Conservation (phyloP, 2,113 vertebrate species). For the Rutilus rutilus region DNA sequence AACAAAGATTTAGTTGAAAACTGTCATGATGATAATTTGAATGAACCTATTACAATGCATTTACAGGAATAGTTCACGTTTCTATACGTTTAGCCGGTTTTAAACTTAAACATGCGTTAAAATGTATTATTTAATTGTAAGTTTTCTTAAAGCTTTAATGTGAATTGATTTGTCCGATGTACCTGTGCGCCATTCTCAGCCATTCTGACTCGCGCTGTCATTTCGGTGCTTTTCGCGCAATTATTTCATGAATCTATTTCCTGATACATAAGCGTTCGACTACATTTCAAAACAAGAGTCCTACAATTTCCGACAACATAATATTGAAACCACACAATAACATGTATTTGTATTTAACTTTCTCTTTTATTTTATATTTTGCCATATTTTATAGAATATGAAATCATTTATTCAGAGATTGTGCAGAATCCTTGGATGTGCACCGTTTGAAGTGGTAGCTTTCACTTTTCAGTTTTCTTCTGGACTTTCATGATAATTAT, state of each 20-base stretch:
- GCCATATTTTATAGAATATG: not conserved
- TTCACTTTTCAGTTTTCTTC: not conserved
- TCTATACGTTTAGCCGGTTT: not conserved
- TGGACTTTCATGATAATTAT: not conserved
- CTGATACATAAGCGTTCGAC: not conserved
- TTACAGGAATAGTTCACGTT: not conserved
- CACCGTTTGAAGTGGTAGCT: not conserved
- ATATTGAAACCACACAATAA: not conserved
- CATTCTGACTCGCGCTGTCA: slow-evolving; percentile 43
- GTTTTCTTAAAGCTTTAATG: not conserved
- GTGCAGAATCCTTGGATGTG: too few species aligned
- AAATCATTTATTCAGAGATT: not conserved
- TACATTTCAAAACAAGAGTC: slow-evolving; percentile 41
- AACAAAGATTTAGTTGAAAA: not conserved
- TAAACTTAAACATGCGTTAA: not conserved
- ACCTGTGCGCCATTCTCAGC: slow-evolving; percentile 45
- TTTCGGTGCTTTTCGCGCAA: slow-evolving; percentile 8
- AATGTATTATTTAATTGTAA: too few species aligned
- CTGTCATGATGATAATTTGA: too few species aligned
- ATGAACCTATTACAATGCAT: not conserved
- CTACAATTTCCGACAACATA: not conserved
- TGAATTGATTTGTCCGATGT: not conserved
- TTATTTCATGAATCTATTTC: not conserved
- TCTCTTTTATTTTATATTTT: not conserved
- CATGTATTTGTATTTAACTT: not conserved